Base-by-base conservation (phyloP, 2,113 vertebrate species). In the Aegotheles bennettii region DNA sequence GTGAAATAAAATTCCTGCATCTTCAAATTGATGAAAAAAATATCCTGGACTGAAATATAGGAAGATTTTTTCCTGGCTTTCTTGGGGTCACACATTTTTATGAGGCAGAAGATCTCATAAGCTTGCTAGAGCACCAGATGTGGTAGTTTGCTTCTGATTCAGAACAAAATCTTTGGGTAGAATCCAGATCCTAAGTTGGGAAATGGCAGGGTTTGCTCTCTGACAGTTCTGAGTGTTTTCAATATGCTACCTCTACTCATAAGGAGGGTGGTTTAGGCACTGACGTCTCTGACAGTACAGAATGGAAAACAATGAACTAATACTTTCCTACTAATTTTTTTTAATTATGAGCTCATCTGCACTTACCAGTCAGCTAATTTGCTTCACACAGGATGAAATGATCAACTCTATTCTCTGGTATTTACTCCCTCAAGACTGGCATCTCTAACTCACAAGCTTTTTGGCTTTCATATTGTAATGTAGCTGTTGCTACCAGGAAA, bases 121-220 rank as follows among this genome's bases (percentile, higher is more conserved):
- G 60, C 81, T 94, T 97, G 60, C 70, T 96, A 82, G 87, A 92
- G n/a, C 61, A 90, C 95, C 95, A 98, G 93, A 97, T 97, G 94
- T 94, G 90, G 70, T 64, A 97, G 74, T 92, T 97, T 98, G 90
- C 82, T 95, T 87, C 84, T 96, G 96, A 97, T 95, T 97, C 96
- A 94, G 94, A 97, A 78, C 94, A 96, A 98, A 97, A 96, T 95
- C 15, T 8, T 64, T 97, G 97, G 92, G 92, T 56, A 82, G 82
- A 85, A 35, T 97, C 96, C 98, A 97, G 93, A 96, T 96, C 85
- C 87, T 75, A 88, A 96, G 40, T 45, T 96, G 85, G 92, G 96
- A 97, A 97, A 97, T 84, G 85, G 69, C 77, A 90, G 61, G 10
- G 48, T 94, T 98, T 97, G 42, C 69, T 97, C 85, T 94, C 69